Percentiles rank a stretch among this genome's conserved stretches.
Conservation (phyloP, 2,888 invertebrate species). For the Schizaphis graminum region DNA sequence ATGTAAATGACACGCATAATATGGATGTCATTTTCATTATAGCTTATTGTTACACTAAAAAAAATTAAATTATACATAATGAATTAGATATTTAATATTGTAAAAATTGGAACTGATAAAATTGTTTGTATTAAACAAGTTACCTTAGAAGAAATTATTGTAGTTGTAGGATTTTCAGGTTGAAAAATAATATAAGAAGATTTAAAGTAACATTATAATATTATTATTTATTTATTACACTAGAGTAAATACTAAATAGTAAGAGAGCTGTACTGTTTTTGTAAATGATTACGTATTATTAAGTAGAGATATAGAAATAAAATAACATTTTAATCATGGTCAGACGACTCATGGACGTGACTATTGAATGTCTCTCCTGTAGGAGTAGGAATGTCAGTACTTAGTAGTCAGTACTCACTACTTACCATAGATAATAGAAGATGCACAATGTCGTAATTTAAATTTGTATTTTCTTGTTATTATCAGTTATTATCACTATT, state of each 20-base stretch:
- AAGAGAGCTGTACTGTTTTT: neutral
- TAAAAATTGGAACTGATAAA: neutral
- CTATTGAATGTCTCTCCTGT: too few species aligned
- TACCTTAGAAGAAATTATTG: neutral
- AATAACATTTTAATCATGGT: neutral
- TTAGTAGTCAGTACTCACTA: too few species aligned
- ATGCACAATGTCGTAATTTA: neutral
- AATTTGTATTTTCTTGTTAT: neutral
- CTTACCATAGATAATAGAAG: too few species aligned
- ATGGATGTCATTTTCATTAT: constrained; percentile 19
- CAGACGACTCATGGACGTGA: neutral
- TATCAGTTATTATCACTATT: neutral
- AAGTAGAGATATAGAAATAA: neutral
- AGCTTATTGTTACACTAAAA: neutral
- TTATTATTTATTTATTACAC: neutral
- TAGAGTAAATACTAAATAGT: neutral
- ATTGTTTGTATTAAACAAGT: neutral
- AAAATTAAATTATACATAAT: neutral
- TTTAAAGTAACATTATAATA: neutral
- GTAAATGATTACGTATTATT: neutral
- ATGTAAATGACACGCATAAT: neutral
- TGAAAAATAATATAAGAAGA: neutral
- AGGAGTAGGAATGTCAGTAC: too few species aligned
- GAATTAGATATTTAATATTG: neutral
- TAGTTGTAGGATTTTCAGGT: neutral